phyloP scores from a whole-genome alignment of 2,888 invertebrate genomes.

The Apamea sordens region DNA sequence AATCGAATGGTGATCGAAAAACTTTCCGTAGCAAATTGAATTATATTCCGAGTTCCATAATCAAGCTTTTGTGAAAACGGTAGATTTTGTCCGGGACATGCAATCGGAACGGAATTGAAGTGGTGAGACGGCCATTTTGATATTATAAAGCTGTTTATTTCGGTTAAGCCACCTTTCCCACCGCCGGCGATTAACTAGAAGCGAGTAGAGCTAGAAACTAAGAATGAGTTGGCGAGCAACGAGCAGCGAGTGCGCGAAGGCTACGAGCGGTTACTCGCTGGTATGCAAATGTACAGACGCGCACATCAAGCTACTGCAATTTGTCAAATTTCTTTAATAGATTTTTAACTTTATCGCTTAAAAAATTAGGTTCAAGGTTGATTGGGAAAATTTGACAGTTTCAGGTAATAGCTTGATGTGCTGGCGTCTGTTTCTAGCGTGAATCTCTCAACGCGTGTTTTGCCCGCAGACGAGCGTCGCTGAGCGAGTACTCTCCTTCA shows the following conservation, averaged over 20 bases:
- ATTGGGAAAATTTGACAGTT: too few relatives aligned
- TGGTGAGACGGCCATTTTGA: not conserved
- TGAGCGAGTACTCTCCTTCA: too few relatives aligned
- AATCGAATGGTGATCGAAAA: slow-evolving; percentile 38
- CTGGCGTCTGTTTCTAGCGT: too few relatives aligned
- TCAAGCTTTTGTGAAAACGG: slow-evolving; percentile 33
- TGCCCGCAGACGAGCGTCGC: too few relatives aligned
- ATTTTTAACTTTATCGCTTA: too few relatives aligned
- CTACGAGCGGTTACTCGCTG: not conserved
- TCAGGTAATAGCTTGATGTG: too few relatives aligned
- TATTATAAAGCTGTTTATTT: not conserved
- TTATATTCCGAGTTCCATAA: slow-evolving; percentile 48
- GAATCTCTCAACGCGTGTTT: not conserved
- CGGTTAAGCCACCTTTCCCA: not conserved
- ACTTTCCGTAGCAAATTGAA: slow-evolving; percentile 36
- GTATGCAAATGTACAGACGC: not conserved
- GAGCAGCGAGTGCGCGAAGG: not conserved
- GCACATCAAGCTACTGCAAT: too few relatives aligned
- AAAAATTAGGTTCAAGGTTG: too few relatives aligned
- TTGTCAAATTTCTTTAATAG: too few relatives aligned
- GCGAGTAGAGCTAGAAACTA: not conserved
- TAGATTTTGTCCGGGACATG: slow-evolving; percentile 7
- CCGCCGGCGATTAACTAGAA: not conserved
- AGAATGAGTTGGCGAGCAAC: not conserved
- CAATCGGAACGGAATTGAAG: slow-evolving; percentile 28